A percentile compares a stretch with the other conserved stretches of the same genome.
These are phyloP conservation scores for Lomographa bimaculata DNA, from an alignment of 2,888 invertebrate genomes.

Conservation along the genomic window DNA sequence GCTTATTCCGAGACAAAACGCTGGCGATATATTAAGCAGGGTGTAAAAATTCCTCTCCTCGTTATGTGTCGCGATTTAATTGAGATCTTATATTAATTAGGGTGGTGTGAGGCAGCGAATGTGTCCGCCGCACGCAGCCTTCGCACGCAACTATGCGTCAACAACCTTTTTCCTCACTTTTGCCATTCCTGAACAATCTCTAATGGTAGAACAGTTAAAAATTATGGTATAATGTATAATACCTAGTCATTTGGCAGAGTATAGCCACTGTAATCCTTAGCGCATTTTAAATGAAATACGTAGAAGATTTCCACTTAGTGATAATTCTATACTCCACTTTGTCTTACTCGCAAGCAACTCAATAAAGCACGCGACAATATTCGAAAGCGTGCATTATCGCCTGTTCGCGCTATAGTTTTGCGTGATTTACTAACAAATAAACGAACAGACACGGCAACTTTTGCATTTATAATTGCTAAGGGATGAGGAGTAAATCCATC, in stretches of 20 bases:
- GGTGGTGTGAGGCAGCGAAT: slow-evolving; percentile 75
- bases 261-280: too few species aligned
- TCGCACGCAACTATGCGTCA: slow-evolving; percentile 66
- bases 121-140: slow-evolving; percentile 77
- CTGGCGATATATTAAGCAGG: slow-evolving; percentile 60
- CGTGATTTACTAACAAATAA: slow-evolving; percentile 54
- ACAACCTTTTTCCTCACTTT: slow-evolving; percentile 43
- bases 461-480: slow-evolving; percentile 58
- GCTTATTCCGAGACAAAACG: slow-evolving; percentile 66
- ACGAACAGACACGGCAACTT: slow-evolving; percentile 43
- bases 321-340: too few species aligned
- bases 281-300: too few species aligned
- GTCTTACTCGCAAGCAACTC: background rate
- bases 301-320: too few species aligned
- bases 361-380: slow-evolving; percentile 6
- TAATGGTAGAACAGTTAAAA: too few species aligned
- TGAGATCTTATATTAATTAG: slow-evolving; percentile 85
- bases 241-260: too few species aligned
- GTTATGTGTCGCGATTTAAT: slow-evolving; percentile 82
- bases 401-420: slow-evolving; percentile 39
- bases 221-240: too few species aligned
- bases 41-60: slow-evolving; percentile 72
- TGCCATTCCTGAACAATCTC: slow-evolving; percentile 35
- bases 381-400: background rate
- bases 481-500: slow-evolving; percentile 59